Evolutionary conservation across 2,113 vertebrate species (phyloP).

Genomic region (Connochaetes taurinus): DNA sequence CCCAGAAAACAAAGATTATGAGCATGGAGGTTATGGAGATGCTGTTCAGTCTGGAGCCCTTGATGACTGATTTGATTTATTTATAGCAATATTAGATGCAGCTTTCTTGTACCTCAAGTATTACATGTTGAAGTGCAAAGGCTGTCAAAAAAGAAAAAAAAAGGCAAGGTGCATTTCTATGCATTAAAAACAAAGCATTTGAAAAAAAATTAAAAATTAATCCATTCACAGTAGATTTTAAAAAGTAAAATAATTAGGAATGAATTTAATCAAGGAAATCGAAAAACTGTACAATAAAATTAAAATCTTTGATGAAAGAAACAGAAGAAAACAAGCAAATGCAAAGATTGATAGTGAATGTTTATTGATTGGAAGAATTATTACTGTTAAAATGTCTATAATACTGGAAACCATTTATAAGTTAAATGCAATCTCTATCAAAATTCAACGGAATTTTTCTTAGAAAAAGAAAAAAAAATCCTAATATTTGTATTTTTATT

Average conservation of each 20-base stretch:
- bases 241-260: background rate
- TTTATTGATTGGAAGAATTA: background rate
- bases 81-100: constrained; percentile 66
- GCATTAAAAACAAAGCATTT: background rate
- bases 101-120: background rate
- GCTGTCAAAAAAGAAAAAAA: background rate
- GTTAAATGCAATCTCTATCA: background rate
- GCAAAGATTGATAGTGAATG: background rate
- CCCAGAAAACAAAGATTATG: constrained; percentile 92
- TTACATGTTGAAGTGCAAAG: constrained; percentile 54
- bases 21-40: constrained; percentile 89
- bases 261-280: background rate
- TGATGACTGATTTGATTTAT: constrained; percentile 83
- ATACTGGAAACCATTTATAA: background rate
- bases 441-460: background rate
- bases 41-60: constrained; percentile 91
- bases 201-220: background rate
- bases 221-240: background rate
- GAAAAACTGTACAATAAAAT: background rate
- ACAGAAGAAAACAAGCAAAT: background rate
- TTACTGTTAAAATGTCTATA: background rate
- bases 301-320: background rate
- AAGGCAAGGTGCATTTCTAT: background rate
- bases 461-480: background rate
- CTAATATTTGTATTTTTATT: background rate